phyloP scores from a whole-genome alignment of 1,140 invertebrate species.

The Drosophila ironensis region DNA sequence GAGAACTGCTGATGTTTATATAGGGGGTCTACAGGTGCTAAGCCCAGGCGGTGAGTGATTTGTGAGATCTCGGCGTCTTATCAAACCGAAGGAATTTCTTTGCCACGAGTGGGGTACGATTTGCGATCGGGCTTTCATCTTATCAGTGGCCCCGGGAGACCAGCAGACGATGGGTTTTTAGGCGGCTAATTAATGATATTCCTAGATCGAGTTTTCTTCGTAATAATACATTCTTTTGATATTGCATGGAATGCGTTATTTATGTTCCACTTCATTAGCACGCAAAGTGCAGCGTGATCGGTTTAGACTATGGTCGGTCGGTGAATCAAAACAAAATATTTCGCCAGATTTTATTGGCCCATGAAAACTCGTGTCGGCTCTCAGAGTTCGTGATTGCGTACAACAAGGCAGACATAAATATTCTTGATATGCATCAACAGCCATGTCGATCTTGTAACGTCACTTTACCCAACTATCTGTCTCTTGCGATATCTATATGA shows the following conservation, averaged over 20 bases:
- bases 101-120: not conserved
- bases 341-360: no score
- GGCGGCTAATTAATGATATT: not conserved
- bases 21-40: not conserved
- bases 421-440: no score
- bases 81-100: not conserved
- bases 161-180: no score
- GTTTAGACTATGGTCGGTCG: not conserved
- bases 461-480: no score
- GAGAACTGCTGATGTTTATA: not conserved
- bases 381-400: no score
- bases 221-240: not conserved
- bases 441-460: no score
- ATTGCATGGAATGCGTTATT: not conserved
- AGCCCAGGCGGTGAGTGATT: not conserved
- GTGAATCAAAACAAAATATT: not conserved
- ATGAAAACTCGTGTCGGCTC: no score
- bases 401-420: no score
- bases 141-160: no score
- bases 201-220: no score
- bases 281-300: not conserved
- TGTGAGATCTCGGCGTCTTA: not conserved
- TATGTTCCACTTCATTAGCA: not conserved
- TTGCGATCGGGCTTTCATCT: no score
- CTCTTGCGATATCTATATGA: no score